Conservation (phyloP, 2,888 invertebrate species). For the Gastracanthus pulcherrimus region DNA sequence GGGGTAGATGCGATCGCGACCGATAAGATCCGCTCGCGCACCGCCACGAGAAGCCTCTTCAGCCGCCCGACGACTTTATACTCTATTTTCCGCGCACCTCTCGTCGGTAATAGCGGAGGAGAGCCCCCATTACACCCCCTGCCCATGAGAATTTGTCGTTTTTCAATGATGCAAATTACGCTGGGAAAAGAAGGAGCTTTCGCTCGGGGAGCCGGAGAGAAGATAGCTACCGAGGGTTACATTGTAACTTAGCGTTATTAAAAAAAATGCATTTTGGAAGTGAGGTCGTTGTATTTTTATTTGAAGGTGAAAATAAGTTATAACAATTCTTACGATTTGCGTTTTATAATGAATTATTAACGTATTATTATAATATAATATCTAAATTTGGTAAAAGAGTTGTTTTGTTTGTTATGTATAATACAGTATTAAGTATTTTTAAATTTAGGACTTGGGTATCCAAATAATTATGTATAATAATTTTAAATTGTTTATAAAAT, state of each 20-base stretch:
- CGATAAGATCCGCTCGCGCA: constrained; percentile 67
- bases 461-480: too few species aligned
- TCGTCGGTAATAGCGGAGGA: constrained; percentile 30
- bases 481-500: too few species aligned
- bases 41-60: constrained; percentile 34
- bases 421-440: too few species aligned
- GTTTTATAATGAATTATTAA: too few species aligned
- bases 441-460: too few species aligned
- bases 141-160: constrained; percentile 52
- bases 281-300: background rate
- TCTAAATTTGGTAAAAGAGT: too few species aligned
- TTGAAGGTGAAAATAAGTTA: background rate
- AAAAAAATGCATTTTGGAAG: background rate
- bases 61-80: constrained; percentile 59
- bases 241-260: background rate
- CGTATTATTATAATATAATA: too few species aligned
- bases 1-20: constrained; percentile 70
- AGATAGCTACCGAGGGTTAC: background rate
- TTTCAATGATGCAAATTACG: constrained; percentile 48
- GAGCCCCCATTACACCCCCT: constrained; percentile 21
- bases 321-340: too few species aligned
- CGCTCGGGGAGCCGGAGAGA: background rate
- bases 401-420: too few species aligned
- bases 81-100: constrained; percentile 54
- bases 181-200: background rate